Evolutionary conservation across 2,888 invertebrate species (phyloP).

Genomic region (Limnephilus marmoratus): DNA sequence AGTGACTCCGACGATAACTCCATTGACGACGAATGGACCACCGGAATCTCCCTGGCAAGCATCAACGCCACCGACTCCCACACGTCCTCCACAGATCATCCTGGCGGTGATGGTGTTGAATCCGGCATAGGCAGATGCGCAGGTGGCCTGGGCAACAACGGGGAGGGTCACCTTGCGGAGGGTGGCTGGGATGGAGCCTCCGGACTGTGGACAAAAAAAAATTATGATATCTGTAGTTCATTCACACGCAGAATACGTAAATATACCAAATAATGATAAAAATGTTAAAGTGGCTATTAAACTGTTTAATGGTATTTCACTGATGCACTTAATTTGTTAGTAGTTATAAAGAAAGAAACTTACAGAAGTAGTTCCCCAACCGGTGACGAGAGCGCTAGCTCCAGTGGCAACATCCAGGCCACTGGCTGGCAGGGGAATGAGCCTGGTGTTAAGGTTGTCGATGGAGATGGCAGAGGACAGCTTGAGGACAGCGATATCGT

Average conservation of each 20-base stretch:
- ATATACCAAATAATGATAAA: no score
- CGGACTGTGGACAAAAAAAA: conserved; percentile 53
- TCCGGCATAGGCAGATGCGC: conserved; percentile 71
- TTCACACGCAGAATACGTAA: no score
- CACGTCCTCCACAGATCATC: conserved; percentile 74
- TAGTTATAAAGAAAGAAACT: background rate
- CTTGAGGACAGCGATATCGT: conserved; percentile 29
- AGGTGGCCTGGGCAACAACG: conserved; percentile 71
- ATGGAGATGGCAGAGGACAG: conserved; percentile 5
- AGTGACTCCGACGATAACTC: conserved; percentile 73
- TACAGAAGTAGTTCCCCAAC: conserved; percentile 52
- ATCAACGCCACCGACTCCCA: conserved; percentile 71
- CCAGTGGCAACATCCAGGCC: conserved; percentile 67
- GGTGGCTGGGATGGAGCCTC: conserved; percentile 70
- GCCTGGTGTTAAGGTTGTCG: background rate
- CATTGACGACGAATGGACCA: conserved; percentile 76
- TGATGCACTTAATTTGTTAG: no score
- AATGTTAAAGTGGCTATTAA: no score
- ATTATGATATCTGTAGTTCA: background rate
- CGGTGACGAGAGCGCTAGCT: conserved; percentile 53
- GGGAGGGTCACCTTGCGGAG: conserved; percentile 72
- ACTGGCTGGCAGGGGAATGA: conserved; percentile 69
- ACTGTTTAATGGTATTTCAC: no score
- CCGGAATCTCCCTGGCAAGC: conserved; percentile 80
- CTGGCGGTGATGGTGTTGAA: conserved; percentile 70